These are phyloP conservation scores for Drosophila hydei DNA, from an alignment of 1,140 invertebrate genomes.

Conservation along the genomic window DNA sequence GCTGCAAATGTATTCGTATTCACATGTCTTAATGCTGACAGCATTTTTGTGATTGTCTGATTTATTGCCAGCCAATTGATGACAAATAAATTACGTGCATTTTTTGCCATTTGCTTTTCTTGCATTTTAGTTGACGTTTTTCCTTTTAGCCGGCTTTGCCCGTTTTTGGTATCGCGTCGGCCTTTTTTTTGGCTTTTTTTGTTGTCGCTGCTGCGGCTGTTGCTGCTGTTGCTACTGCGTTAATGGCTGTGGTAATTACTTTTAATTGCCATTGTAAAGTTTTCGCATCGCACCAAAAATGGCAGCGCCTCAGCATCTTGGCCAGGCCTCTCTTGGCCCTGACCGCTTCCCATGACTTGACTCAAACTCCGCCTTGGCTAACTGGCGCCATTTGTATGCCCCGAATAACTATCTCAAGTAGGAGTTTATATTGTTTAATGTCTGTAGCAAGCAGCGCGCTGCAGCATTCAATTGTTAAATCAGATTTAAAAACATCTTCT, in stretches of 20 bases:
- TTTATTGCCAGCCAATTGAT: slow-evolving; percentile 82
- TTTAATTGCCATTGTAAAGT: slow-evolving; percentile 81
- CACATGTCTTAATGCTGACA: slow-evolving; percentile 83
- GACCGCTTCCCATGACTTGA: slow-evolving; percentile 53
- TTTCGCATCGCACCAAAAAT: slow-evolving; percentile 78
- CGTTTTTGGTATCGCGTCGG: slow-evolving; percentile 67
- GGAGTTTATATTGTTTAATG: background rate
- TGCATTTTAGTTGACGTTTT: slow-evolving; percentile 63
- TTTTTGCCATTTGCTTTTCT: slow-evolving; percentile 55
- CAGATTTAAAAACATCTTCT: background rate
- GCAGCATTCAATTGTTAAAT: background rate
- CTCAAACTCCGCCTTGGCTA: slow-evolving; percentile 14
- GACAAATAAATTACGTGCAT: slow-evolving; percentile 83
- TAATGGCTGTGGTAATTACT: slow-evolving; percentile 78
- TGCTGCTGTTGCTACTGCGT: slow-evolving; percentile 50
- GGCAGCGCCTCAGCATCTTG: slow-evolving; percentile 53
- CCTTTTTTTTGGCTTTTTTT: slow-evolving; percentile 20
- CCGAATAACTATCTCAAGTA: slow-evolving; percentile 12
- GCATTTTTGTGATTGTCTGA: slow-evolving; percentile 84
- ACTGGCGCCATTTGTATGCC: slow-evolving; percentile 54
- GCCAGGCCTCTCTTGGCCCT: slow-evolving; percentile 46
- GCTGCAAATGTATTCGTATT: slow-evolving; percentile 76
- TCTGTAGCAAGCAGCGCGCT: background rate
- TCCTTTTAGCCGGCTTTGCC: slow-evolving; percentile 48
- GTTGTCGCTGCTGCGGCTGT: slow-evolving; percentile 1